These are phyloP conservation scores for Patella depressa DNA, from an alignment of 2,888 invertebrate genomes.

Conservation along the genomic window DNA sequence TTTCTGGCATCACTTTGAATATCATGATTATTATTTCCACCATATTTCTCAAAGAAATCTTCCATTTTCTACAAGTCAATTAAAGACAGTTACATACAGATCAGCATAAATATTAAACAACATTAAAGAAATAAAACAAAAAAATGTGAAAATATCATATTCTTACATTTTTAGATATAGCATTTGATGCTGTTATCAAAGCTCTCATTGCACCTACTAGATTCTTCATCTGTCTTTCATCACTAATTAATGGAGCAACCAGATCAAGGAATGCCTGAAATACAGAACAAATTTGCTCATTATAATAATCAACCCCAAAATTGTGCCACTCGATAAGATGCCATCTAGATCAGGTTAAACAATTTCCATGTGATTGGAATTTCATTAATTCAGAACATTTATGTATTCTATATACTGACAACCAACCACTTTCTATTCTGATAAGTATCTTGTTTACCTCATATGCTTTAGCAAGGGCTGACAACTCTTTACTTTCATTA, in stretches of 20 bases:
- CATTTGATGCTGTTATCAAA: constrained; percentile 59
- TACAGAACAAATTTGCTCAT: not conserved
- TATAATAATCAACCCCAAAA: too few species aligned
- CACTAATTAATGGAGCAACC: constrained; percentile 59
- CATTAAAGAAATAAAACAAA: not conserved
- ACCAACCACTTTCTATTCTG: not conserved
- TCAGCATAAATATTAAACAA: not conserved
- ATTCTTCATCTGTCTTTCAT: constrained; percentile 62
- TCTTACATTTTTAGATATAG: constrained; percentile 21
- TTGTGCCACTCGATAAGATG: too few species aligned
- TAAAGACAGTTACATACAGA: not conserved
- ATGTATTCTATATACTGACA: too few species aligned
- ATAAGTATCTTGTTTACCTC: constrained; percentile 46
- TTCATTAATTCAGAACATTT: too few species aligned
- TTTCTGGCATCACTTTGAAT: constrained; percentile 65
- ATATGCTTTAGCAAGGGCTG: constrained; percentile 55
- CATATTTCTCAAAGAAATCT: constrained; percentile 64
- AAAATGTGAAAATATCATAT: not conserved
- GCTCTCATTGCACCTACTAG: constrained; percentile 61
- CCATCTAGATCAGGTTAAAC: too few species aligned
- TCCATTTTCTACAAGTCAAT: constrained; percentile 59
- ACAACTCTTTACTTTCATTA: constrained; percentile 57
- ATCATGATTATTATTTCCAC: constrained; percentile 49
- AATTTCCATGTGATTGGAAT: too few species aligned
- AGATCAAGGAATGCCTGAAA: constrained; percentile 59